A percentile compares a stretch with the other conserved stretches of the same genome.
Conservation (phyloP, 2,113 vertebrate species). For the Talpa occidentalis region DNA sequence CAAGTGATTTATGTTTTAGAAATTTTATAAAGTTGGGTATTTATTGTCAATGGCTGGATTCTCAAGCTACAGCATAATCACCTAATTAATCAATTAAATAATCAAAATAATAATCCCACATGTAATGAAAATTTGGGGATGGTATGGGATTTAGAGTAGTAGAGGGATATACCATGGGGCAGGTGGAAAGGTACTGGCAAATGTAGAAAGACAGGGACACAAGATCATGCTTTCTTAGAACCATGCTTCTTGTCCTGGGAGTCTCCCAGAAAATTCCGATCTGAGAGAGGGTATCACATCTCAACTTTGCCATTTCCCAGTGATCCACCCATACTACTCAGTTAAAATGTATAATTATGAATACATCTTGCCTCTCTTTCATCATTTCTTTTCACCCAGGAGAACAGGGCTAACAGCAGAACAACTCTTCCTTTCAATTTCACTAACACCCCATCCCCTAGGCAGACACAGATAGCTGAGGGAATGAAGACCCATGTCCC, state of each 20-base stretch:
- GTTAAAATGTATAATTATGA: background rate
- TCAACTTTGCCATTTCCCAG: background rate
- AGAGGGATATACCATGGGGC: fast-evolving
- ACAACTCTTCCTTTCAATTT: background rate
- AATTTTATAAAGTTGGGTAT: background rate
- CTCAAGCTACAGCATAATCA: background rate
- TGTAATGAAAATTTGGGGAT: background rate
- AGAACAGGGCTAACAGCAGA: background rate
- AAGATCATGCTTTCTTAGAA: background rate
- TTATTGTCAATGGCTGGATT: background rate
- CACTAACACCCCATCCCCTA: background rate
- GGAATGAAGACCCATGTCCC: background rate
- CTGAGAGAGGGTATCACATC: background rate
- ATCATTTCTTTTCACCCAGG: background rate
- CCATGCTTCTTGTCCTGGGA: background rate
- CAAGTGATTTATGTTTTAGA: background rate
- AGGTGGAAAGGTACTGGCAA: background rate
- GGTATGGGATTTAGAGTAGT: background rate
- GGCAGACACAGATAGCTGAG: background rate
- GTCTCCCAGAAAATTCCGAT: background rate
- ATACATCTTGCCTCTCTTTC: background rate
- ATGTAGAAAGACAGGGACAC: fast-evolving
- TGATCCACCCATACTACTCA: background rate
- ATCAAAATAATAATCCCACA: background rate
- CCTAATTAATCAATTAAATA: background rate